Evolutionary conservation across 2,113 vertebrate genomes (phyloP).

Genomic region (Lampris megalopsis): DNA sequence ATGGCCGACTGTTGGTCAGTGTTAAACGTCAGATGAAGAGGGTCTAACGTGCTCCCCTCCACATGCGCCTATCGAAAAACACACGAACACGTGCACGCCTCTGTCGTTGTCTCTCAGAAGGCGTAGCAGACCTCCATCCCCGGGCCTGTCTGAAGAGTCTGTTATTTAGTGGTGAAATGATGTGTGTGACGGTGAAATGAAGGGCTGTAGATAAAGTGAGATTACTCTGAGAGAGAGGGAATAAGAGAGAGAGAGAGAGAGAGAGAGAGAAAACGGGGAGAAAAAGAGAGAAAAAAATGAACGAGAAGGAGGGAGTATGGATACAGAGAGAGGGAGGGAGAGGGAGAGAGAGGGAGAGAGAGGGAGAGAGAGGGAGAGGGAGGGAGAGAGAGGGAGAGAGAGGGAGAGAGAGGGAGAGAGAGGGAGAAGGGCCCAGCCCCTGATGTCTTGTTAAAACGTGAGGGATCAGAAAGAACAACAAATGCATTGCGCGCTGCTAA

Average conservation of each 20-base stretch:
- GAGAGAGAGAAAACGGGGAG: not conserved
- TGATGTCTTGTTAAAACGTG: constrained; percentile 80
- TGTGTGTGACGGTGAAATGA: constrained; percentile 78
- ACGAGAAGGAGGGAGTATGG: not conserved
- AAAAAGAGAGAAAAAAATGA: not conserved
- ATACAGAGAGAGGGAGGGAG: constrained; percentile 6
- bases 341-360: constrained; percentile 27
- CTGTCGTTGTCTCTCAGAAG: constrained; percentile 48
- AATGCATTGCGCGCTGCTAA: constrained; percentile 75
- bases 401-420: not conserved
- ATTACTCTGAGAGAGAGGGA: constrained; percentile 60
- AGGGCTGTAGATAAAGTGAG: constrained; percentile 78
- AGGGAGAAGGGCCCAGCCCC: constrained; percentile 47
- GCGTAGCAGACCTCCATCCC: constrained; percentile 31
- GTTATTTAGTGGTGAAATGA: constrained; percentile 80
- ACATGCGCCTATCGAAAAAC: not conserved
- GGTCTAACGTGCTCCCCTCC: constrained; percentile 1
- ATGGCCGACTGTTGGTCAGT: constrained; percentile 50
- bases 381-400: no score
- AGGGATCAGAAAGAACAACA: constrained; percentile 81
- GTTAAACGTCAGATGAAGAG: constrained; percentile 50
- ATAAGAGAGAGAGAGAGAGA: constrained; percentile 16
- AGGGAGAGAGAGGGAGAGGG: no score
- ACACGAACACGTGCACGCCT: constrained; percentile 13
- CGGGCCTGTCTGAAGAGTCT: constrained; percentile 57